A percentile compares a stretch with the other conserved stretches of the same genome.
phyloP scores from a whole-genome alignment of 2,797 vertebrate genomes.

The Thunnus albacares region DNA sequence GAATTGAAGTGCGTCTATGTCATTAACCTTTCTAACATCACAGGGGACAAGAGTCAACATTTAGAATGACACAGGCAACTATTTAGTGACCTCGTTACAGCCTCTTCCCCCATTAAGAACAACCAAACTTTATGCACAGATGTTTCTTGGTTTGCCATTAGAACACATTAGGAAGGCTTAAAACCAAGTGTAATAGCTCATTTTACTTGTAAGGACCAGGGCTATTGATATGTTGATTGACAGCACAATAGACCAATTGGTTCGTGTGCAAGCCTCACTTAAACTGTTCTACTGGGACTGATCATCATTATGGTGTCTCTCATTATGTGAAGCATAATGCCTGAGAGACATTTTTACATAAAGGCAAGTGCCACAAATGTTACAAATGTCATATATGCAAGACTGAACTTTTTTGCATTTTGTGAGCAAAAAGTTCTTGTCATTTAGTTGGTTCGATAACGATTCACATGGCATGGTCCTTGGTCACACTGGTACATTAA shows the following conservation, averaged over 20 bases:
- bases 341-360: constrained; percentile 2
- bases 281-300: constrained; percentile 2
- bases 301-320: neutral
- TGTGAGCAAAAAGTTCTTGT: neutral
- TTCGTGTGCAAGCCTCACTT: neutral
- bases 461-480: constrained; percentile 32
- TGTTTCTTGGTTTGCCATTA: no score
- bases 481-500: constrained; percentile 53
- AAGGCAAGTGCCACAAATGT: neutral
- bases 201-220: neutral
- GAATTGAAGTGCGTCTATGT: no score
- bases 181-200: neutral
- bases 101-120: no score
- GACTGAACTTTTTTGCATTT: neutral
- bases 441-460: neutral
- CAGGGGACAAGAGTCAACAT: no score
- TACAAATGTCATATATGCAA: neutral
- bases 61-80: no score
- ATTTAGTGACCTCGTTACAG: no score
- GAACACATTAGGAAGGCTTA: no score
- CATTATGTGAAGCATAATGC: neutral
- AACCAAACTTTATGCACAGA: no score
- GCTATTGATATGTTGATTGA: constrained; percentile 9
- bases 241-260: neutral
- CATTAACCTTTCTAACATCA: no score